Base-by-base conservation (phyloP, 2,888 invertebrate genomes). In the Archips crataeganus region DNA sequence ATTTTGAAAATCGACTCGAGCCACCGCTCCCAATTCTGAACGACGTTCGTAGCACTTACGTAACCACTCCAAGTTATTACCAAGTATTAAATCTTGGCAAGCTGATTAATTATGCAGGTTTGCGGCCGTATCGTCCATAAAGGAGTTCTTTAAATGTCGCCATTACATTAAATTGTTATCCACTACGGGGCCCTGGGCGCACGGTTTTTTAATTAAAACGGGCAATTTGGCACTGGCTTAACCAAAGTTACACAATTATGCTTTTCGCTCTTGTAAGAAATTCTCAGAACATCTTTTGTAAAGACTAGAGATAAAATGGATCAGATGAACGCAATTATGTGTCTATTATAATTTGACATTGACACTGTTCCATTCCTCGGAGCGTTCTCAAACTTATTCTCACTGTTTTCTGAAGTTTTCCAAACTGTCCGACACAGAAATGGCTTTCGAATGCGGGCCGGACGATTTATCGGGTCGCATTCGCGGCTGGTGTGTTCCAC, bases 131-230 rank as follows among this genome's bases (percentile, higher is more conserved):
- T 85, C 79, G 84, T 85, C 86, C 86, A 86, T 90, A 88, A 90
- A 89, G 83, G 87, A 87, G 85, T 90, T 87, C 86, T 88, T 87
- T 86, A 85, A 87, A 87, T 87, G 88, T 90, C 84, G 87, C 85
- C 89, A 85, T 91, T 89, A 89, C 88, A 87, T 87, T 90, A 90
- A 91, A 91, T 89, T 90, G 88, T 89, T 90, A 90, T 90, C 90
- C 88, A 83, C 86, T 85, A 85, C 84, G 86, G 84, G 82, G 79
- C 86, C 86, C 87, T 83, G 77, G 86, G 87, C 86, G 87, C 87
- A 85, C 84, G 85, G 82, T 86, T 90, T 90, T 91, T 92, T 91
- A 91, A 92, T 91, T 91, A 91, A 90, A 90, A 88, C 86, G 84
- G 87, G 85, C 90, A 85, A 90, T 91, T 91, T 90, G 85, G 89